A percentile compares a stretch with the other conserved stretches of the same genome.
phyloP scores from a whole-genome alignment of 2,113 vertebrate genomes.

The Sterrhoptilus dennistouni region DNA sequence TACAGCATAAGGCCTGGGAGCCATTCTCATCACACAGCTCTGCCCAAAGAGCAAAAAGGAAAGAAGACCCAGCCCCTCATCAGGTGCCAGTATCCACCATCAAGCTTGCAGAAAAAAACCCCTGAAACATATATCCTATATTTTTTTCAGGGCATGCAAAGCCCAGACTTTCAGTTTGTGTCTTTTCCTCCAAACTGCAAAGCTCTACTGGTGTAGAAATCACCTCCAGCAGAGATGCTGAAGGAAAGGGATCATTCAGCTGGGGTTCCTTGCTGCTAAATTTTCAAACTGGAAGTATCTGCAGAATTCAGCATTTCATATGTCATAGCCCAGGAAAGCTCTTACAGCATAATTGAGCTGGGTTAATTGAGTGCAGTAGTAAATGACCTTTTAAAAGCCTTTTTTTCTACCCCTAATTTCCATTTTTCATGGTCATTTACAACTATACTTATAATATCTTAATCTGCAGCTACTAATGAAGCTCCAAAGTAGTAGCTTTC shows the following conservation, averaged over 20 bases:
- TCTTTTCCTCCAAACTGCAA: not conserved
- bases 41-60: not conserved
- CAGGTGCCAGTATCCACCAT: not conserved
- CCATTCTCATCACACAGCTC: not conserved
- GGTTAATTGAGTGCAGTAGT: not conserved
- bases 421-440: conserved; percentile 37
- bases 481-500: conserved; percentile 7
- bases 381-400: conserved; percentile 35
- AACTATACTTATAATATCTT: not conserved
- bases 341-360: not conserved
- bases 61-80: not conserved
- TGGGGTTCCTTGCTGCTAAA: not conserved
- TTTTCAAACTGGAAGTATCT: not conserved
- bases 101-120: not conserved
- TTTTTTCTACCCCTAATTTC: conserved; percentile 33
- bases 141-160: not conserved
- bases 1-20: not conserved
- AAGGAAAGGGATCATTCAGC: not conserved
- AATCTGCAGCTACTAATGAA: conserved; percentile 31
- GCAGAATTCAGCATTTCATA: not conserved
- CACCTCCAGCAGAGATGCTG: not conserved
- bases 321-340: not conserved
- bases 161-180: not conserved
- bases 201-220: not conserved
- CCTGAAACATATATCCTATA: rapidly evolving